A percentile compares a stretch with the other conserved stretches of the same genome.
phyloP scores from a whole-genome alignment of 2,113 vertebrate genomes.

The Todiramphus chloris region DNA sequence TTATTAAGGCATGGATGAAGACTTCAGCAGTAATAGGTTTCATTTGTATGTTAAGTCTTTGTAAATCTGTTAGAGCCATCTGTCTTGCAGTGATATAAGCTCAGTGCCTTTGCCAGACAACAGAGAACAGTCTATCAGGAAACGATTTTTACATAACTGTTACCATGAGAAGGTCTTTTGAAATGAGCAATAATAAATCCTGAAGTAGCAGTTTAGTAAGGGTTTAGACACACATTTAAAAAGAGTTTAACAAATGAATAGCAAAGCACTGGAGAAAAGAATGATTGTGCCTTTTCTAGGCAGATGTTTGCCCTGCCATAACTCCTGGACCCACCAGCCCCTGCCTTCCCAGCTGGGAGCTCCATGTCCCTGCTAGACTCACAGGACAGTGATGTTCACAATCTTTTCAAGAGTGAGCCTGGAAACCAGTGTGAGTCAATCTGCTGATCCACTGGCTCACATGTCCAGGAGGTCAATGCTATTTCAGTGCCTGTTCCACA shows the following conservation, averaged over 20 bases:
- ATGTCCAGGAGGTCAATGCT: not conserved
- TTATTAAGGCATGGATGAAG: slow-evolving; percentile 62
- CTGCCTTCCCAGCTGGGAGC: not conserved
- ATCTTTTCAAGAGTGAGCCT: not conserved
- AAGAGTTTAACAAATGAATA: slow-evolving; percentile 33
- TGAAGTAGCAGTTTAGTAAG: slow-evolving; percentile 47
- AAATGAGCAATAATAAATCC: slow-evolving; percentile 60
- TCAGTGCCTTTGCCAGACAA: slow-evolving; percentile 56
- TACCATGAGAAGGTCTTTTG: slow-evolving; percentile 54
- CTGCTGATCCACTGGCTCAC: not conserved
- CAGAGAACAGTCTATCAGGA: slow-evolving; percentile 63
- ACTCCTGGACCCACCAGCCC: not conserved
- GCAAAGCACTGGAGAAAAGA: not conserved
- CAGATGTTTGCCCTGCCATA: not conserved
- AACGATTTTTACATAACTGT: slow-evolving; percentile 66
- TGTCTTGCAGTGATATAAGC: slow-evolving; percentile 64
- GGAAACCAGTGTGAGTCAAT: not conserved
- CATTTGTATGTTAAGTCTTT: slow-evolving; percentile 53
- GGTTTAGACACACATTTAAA: slow-evolving; percentile 24
- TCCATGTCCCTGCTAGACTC: fast-evolving
- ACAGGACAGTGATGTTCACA: not conserved
- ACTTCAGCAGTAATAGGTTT: slow-evolving; percentile 62
- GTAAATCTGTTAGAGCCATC: slow-evolving; percentile 65
- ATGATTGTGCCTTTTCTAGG: not conserved
- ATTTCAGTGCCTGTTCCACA: not conserved